Percentiles rank a stretch among this genome's conserved stretches.
These are phyloP conservation scores for Apodemus speciosus DNA, from an alignment of 2,113 vertebrate species.

Conservation along the genomic window DNA sequence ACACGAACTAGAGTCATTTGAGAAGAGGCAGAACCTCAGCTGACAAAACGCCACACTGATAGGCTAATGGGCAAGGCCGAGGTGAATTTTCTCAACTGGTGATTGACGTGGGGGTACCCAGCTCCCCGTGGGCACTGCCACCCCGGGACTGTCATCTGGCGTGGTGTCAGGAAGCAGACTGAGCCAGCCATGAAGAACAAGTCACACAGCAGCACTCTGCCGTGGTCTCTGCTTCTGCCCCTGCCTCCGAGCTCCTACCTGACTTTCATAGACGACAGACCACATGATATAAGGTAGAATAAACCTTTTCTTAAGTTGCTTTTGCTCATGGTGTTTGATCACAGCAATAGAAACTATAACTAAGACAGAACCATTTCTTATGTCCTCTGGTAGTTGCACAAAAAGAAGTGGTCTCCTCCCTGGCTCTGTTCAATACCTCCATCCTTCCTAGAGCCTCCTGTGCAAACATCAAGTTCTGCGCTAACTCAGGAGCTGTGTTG, in stretches of 20 bases:
- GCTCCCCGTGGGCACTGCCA: not conserved
- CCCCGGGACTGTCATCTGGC: not conserved
- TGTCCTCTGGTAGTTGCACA: not conserved
- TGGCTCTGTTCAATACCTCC: not conserved
- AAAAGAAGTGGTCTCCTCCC: not conserved
- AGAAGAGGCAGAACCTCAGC: not conserved
- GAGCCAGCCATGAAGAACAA: not conserved
- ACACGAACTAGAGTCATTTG: not conserved
- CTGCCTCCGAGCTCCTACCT: not conserved
- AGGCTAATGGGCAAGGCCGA: too few species aligned
- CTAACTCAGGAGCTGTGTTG: not conserved
- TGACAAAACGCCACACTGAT: not conserved
- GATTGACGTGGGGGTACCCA: not conserved
- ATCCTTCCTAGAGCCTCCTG: not conserved
- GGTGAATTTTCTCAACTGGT: not conserved
- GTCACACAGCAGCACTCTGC: not conserved
- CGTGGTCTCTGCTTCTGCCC: not conserved
- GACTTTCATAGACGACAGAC: not conserved
- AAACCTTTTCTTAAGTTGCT: not conserved
- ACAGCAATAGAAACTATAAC: not conserved
- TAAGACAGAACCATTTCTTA: not conserved
- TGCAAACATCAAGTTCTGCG: not conserved
- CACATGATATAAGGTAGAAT: not conserved
- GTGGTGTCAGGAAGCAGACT: not conserved
- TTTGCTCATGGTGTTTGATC: not conserved